Percentiles rank a stretch among this genome's conserved stretches.
Conservation (phyloP, 2,888 invertebrate species). For the Microplitis manilae region DNA sequence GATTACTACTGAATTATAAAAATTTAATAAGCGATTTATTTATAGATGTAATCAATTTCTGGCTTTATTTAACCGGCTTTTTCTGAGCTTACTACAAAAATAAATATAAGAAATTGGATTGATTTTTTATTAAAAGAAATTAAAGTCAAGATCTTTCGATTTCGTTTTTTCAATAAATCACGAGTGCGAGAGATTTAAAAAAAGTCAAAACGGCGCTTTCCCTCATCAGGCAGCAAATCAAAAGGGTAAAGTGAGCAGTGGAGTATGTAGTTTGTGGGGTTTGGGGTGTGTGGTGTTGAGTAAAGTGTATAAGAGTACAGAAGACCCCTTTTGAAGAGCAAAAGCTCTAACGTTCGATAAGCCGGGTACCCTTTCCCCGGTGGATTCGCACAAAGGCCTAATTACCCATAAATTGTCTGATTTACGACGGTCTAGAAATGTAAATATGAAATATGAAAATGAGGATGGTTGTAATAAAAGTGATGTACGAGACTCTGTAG, state of each 20-base stretch:
- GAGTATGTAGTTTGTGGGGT: background rate
- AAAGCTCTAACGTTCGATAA: slow-evolving; percentile 58
- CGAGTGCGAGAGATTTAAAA: background rate
- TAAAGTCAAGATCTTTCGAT: background rate
- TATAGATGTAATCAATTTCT: background rate
- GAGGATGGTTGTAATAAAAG: slow-evolving; percentile 73
- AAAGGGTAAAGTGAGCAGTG: background rate
- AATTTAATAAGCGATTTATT: background rate
- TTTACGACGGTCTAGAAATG: slow-evolving; percentile 70
- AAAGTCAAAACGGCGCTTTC: background rate
- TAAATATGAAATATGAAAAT: slow-evolving; percentile 72
- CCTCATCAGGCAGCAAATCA: background rate
- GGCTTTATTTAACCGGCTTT: background rate
- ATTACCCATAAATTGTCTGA: slow-evolving; percentile 71
- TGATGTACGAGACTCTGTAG: slow-evolving; percentile 73
- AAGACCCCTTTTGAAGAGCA: slow-evolving; percentile 44
- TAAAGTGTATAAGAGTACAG: slow-evolving; percentile 10
- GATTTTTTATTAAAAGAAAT: background rate
- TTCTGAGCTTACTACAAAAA: background rate
- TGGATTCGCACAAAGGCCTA: slow-evolving; percentile 68
- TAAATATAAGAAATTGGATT: background rate
- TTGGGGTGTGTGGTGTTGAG: background rate
- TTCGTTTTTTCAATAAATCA: background rate
- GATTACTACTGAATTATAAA: too few relatives aligned
- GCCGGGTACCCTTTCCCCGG: slow-evolving; percentile 47